These are phyloP conservation scores for Poeciliopsis infans DNA, from an alignment of 2,797 vertebrate species.

Conservation along the genomic window DNA sequence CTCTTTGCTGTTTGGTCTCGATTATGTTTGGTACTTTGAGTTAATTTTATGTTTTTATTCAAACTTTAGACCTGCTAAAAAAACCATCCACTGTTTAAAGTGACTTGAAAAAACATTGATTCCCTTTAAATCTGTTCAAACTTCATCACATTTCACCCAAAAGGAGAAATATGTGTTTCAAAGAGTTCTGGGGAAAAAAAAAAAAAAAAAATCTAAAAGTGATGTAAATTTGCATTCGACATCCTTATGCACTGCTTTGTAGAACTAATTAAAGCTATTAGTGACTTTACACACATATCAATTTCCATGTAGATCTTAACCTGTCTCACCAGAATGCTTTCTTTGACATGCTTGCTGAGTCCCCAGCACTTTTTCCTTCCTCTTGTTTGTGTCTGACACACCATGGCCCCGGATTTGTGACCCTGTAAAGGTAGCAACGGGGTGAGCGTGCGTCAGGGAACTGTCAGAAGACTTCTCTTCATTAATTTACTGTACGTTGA, in stretches of 20 bases:
- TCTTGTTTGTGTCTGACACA: neutral
- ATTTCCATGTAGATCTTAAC: neutral
- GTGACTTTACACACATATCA: neutral
- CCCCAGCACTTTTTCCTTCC: neutral
- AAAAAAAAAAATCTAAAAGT: neutral
- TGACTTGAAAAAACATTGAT: neutral
- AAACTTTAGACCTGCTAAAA: neutral
- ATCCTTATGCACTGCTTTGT: neutral
- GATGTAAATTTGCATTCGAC: neutral
- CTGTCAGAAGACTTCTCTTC: neutral
- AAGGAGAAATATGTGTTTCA: neutral
- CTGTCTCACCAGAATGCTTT: neutral
- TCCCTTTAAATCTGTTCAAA: neutral
- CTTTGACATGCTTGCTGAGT: neutral
- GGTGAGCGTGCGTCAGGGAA: neutral
- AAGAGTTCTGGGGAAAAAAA: neutral
- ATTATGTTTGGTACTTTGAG: neutral
- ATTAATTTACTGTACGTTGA: neutral
- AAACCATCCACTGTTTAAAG: neutral
- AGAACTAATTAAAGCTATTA: neutral
- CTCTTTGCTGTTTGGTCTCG: neutral
- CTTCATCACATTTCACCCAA: neutral
- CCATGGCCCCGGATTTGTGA: neutral
- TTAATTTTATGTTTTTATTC: neutral
- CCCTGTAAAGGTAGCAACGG: neutral